Percentiles rank a stretch among this genome's conserved stretches.
phyloP scores from a whole-genome alignment of 2,888 invertebrate genomes.

The Griposia aprilina region DNA sequence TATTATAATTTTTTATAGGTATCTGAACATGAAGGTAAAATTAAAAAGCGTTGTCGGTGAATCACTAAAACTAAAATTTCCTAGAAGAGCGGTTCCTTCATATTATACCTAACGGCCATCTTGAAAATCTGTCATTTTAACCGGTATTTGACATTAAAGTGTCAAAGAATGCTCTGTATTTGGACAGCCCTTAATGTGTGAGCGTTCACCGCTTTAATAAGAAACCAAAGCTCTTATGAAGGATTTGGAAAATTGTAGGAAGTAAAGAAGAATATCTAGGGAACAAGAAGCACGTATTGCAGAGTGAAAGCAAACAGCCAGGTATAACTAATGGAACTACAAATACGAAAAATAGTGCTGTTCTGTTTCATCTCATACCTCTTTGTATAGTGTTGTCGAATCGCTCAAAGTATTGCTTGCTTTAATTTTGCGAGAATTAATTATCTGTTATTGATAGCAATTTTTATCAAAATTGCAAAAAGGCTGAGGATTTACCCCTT shows the following conservation, averaged over 20 bases:
- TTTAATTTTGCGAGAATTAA: background rate
- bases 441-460: background rate
- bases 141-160: no score
- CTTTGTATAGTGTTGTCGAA: background rate
- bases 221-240: background rate
- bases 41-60: no score
- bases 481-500: no score
- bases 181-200: background rate
- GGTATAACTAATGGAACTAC: background rate
- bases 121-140: no score
- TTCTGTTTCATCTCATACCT: background rate
- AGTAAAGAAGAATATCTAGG: background rate
- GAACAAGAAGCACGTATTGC: background rate
- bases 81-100: no score
- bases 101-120: no score
- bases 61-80: no score
- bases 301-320: conserved; percentile 21
- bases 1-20: no score
- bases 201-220: background rate
- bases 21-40: no score
- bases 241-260: background rate
- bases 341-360: background rate
- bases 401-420: background rate
- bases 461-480: no score
- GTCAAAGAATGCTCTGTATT: background rate